Base-by-base conservation (phyloP, 2,797 vertebrate genomes). In the Poecile montanus region DNA sequence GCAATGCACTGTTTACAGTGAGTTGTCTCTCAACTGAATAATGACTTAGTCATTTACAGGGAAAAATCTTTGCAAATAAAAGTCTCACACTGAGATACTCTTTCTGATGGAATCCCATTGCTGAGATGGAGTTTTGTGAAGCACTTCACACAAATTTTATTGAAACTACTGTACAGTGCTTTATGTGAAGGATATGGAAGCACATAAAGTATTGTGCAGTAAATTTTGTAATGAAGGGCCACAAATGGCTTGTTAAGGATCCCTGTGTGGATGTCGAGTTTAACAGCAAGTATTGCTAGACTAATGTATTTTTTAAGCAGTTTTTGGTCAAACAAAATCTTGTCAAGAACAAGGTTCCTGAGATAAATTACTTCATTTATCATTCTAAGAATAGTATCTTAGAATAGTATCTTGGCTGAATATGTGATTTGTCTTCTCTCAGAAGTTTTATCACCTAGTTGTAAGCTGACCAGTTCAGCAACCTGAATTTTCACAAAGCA, bases 181-280 rank as follows among this genome's bases (percentile, higher is more conserved):
- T 96, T 95, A 95, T 96, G 94, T 93, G 94, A 86, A 78, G 74
- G 81, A 96, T 96, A 91, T 88, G 76, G 95, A 96, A 94, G 94
- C 91, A 96, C 87, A 91, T 93, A 96, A 95, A 97, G 48, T 85
- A 95, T 96, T 92, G 92, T 88, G 81, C 74, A 83, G 84, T 97
- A 97, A 95, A 97, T 97, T 97, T 94, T 87, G 86, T 91, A 96
- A 96, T 81, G 93, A 97, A 96, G 80, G 88, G 56, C 67, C 84
- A 92, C 94, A 91, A 96, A 96, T 62, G 58, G 72, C 89, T 96
- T 96, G 85, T 93, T 97, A 96, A 96, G 96, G 93, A 87, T 96
- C 92, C 74, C 88, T 62, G 9, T 76, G 89, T 87, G 85, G 85
- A 94, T 85, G 91, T 87, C 40, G 50, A 82, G 71, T 93, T 92